phyloP scores from a whole-genome alignment of 2,113 vertebrate species.

The Ictidomys tridecemlineatus region DNA sequence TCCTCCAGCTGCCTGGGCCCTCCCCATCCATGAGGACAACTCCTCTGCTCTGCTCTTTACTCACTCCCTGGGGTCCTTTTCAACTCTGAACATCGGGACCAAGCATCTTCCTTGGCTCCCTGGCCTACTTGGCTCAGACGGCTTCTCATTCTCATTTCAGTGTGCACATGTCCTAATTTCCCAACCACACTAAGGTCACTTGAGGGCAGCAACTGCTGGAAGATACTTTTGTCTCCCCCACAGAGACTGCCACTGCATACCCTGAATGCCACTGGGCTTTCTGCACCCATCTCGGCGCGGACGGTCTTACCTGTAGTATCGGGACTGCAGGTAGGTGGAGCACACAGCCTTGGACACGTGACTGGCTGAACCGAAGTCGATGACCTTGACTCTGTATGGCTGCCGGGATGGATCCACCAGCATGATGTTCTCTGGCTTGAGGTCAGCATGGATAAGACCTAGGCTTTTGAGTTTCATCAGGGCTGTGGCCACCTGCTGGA shows the following conservation, averaged over 20 bases:
- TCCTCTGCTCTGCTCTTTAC: too few species aligned
- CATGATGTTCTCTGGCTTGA: conserved; percentile 99
- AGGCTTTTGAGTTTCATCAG: conserved; percentile 99
- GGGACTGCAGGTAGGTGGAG: conserved; percentile 98
- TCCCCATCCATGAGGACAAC: not conserved
- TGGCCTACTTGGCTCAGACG: not conserved
- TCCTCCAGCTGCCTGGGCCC: not conserved
- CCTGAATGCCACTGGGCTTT: not conserved
- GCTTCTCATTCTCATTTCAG: not conserved
- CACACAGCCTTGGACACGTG: conserved; percentile 99
- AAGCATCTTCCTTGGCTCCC: not conserved
- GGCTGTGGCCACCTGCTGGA: conserved; percentile 98
- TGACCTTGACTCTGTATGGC: conserved; percentile 98
- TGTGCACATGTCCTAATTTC: not conserved
- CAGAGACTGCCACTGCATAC: fast-evolving
- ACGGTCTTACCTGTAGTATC: conserved; percentile 97
- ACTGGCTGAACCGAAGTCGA: conserved; percentile 99
- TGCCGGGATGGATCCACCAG: conserved; percentile 97
- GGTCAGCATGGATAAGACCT: conserved; percentile 98
- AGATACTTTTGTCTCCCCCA: fast-evolving
- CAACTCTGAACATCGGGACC: not conserved
- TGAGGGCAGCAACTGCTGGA: not conserved
- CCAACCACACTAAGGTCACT: not conserved
- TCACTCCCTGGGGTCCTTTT: not conserved
- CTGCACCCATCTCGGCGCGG: fast-evolving